phyloP scores from a whole-genome alignment of 2,113 vertebrate genomes.

The Ciconia boyciana region DNA sequence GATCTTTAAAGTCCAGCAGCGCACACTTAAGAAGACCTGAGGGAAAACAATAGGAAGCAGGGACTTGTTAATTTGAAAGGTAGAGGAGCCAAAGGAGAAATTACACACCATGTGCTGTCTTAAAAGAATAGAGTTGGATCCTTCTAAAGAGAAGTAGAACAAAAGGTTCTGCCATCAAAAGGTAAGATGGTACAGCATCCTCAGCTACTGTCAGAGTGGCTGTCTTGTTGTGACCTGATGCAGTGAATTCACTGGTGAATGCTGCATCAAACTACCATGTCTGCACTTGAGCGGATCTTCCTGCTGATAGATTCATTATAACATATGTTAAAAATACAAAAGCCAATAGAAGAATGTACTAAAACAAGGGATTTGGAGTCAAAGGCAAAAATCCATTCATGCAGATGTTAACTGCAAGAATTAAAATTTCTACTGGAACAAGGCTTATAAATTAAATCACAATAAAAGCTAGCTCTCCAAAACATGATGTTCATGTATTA shows the following conservation, averaged over 20 bases:
- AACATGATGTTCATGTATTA: neutral
- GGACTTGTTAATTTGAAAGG: conserved; percentile 2
- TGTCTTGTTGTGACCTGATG: neutral
- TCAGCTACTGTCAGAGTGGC: neutral
- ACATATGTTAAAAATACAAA: neutral
- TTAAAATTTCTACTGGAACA: neutral
- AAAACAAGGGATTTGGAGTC: neutral
- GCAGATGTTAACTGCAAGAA: neutral
- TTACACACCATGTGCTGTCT: neutral
- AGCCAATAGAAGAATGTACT: neutral
- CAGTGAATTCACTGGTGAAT: neutral
- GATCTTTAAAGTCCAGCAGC: neutral
- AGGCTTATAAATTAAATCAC: neutral
- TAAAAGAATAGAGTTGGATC: neutral
- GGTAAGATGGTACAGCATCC: neutral
- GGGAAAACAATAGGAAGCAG: neutral
- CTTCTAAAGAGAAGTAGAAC: neutral
- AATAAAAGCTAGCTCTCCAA: neutral
- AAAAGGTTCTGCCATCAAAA: neutral
- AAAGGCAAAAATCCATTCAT: neutral
- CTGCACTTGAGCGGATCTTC: neutral
- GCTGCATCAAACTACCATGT: neutral
- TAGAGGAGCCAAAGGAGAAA: neutral
- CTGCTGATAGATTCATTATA: neutral
- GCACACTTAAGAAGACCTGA: neutral